Evolutionary conservation across 2,797 vertebrate genomes (phyloP), one percentile per base, ranked within the genome.

Genomic region (Ptychobarbus kaznakovi): DNA sequence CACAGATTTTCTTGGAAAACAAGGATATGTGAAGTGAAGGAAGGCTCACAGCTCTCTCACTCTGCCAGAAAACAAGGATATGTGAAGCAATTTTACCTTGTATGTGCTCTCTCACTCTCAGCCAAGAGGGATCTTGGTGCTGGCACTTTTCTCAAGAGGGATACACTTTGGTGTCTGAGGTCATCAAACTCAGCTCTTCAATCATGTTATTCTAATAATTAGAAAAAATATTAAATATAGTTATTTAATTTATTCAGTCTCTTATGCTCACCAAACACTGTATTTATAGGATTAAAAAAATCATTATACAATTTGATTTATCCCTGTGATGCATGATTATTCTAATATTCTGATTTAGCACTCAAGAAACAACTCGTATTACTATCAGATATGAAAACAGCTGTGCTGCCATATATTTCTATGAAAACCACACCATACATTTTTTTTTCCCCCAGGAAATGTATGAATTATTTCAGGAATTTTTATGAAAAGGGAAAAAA

Each of bases 1-100:
- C 76, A 63, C 53, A 80, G 74, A n/a, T n/a, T n/a, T n/a, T n/a
- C n/a, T n/a, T 32, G 32, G 7, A 32, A 84, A 69, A 68, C n/a
- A 68, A 58, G 38, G n/a, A 65, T 25, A n/a, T n/a, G n/a, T n/a
- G n/a, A n/a, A n/a, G 63, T n/a, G n/a, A n/a, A n/a, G n/a, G n/a
- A n/a, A n/a, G n/a, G n/a, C n/a, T n/a, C n/a, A n/a, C n/a, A n/a
- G n/a, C n/a, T n/a, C n/a, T n/a, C n/a, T n/a, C n/a, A n/a, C n/a
- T n/a, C n/a, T 32, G 32, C 32, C 32, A 32, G 7, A 32, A 84
- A 70, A 69, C n/a, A 68, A 58, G 38, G n/a, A 51, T 25, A 38
- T 38, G 13, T 53, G 35, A 84, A 58, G 63, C 61, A 77, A n/a
- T 69, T 42, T 69, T 35, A 25, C 22, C n/a, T n/a, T n/a, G n/a